Percentiles rank a stretch among this genome's conserved stretches.
Evolutionary conservation across 2,888 invertebrate species (phyloP).

Genomic region (Capitulum mitella): DNA sequence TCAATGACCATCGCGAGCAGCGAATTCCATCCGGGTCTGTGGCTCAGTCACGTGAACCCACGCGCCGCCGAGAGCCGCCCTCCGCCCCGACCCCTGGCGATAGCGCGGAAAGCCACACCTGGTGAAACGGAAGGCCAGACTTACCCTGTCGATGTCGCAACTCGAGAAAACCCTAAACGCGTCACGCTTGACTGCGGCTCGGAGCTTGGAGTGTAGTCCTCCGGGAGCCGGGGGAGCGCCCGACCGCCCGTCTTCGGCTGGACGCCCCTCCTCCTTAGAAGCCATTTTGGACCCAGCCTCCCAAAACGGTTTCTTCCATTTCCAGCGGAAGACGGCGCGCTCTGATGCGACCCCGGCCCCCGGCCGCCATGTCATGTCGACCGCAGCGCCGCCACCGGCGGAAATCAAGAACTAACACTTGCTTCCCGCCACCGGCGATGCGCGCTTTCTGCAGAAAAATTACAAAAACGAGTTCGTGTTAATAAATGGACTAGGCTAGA

Average conservation of each 20-base stretch:
- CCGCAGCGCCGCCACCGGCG: neutral
- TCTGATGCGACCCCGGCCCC: neutral
- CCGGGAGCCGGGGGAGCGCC: neutral
- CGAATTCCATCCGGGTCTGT: too few relatives aligned
- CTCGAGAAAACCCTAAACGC: neutral
- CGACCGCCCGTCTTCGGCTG: neutral
- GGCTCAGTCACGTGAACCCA: too few relatives aligned
- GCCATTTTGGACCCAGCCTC: slow-evolving; percentile 36
- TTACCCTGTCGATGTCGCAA: neutral
- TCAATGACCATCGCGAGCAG: too few relatives aligned
- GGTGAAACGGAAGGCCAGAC: neutral
- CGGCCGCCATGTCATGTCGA: neutral
- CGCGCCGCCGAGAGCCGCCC: too few relatives aligned
- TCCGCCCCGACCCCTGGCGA: neutral
- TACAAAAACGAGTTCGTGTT: slow-evolving; percentile 14
- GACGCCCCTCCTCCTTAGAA: slow-evolving; percentile 32
- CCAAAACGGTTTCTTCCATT: slow-evolving; percentile 34
- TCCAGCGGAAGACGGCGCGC: neutral
- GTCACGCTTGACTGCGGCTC: neutral
- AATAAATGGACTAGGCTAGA: neutral
- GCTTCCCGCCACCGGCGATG: neutral
- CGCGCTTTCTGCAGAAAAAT: slow-evolving; percentile 2
- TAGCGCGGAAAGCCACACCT: neutral
- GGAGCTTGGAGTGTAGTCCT: neutral
- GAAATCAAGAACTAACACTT: slow-evolving; percentile 17